Evolutionary conservation across 2,888 invertebrate genomes (phyloP), one percentile per base, ranked within the genome.

Genomic region (Chrysodeixis includens): DNA sequence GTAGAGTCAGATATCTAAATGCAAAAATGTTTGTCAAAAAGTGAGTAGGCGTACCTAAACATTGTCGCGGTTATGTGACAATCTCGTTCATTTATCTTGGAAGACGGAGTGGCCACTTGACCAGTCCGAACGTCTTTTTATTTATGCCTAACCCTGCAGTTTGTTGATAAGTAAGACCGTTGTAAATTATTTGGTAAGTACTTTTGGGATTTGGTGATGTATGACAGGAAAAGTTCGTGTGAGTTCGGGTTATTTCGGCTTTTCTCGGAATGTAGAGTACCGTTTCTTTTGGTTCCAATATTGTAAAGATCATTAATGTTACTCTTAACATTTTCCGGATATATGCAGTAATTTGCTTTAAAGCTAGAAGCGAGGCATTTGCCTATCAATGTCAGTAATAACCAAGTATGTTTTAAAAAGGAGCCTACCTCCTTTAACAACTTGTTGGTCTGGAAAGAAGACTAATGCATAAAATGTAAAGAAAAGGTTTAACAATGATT

Each of bases 41-140:
- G 63, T 30, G 54, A 65, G 67, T 74, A 75, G 74, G 66, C 70
- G 71, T 71, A 73, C 68, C 74, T 70, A 76, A 67, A 78, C 49
- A 71, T 76, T 78, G 82, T 79, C 78, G 82, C 75, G 82, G 78
- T 79, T 73, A 67, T 57, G 52, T 56, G 65, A 52, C 66, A 83
- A 84, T 85, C 84, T 79, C 56, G 67, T 80, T 83, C 75, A 80
- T 84, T 84, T 78, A 84, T 84, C 84, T 83, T 71, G 32, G 61
- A 75, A 78, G 81, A 84, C 78, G 74, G 79, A 80, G 81, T 78
- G 73, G 78, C 56, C 56, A 66, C 66, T 75, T 66, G 74, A 56
- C 40, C 55, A n/a, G 66, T 30, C 62, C 63, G n/a, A 59, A 20
- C 35, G 58, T 53, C 54, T 68, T 67, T 69, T 74, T 71, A 35